These are phyloP conservation scores for Mechanitis messenoides DNA, from an alignment of 2,888 invertebrate genomes.

Conservation along the genomic window DNA sequence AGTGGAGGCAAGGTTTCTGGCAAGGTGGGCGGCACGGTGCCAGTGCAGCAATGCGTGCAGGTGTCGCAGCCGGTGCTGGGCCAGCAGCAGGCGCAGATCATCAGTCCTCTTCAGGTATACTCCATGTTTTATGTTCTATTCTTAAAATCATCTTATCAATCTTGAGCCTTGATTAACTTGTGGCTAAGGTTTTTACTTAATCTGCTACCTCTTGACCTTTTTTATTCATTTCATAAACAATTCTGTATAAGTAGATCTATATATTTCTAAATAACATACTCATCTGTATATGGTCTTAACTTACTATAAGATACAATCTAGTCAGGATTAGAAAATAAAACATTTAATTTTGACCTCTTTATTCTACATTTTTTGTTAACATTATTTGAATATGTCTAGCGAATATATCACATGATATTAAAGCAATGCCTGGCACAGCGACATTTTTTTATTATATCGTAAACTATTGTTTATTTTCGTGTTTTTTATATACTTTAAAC, in stretches of 20 bases:
- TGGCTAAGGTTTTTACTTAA: no score
- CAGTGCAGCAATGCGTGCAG: slow-evolving; percentile 81
- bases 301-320: no score
- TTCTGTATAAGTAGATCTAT: no score
- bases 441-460: neutral
- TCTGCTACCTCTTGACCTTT: no score
- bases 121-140: neutral
- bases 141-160: no score
- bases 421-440: slow-evolving; percentile 2
- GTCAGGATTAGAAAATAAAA: no score
- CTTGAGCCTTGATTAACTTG: no score
- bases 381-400: neutral
- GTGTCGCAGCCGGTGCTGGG: slow-evolving; percentile 82
- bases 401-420: neutral
- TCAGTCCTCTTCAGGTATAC: slow-evolving; percentile 81
- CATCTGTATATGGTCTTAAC: no score
- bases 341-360: no score
- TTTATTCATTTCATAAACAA: no score
- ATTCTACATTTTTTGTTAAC: neutral
- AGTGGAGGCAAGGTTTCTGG: slow-evolving; percentile 60
- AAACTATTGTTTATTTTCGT: neutral
- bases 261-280: no score
- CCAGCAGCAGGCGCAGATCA: slow-evolving; percentile 83
- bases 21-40: slow-evolving; percentile 53
- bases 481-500: neutral